These are phyloP conservation scores for Apis florea DNA, from an alignment of 1,140 invertebrate species.

Conservation along the genomic window DNA sequence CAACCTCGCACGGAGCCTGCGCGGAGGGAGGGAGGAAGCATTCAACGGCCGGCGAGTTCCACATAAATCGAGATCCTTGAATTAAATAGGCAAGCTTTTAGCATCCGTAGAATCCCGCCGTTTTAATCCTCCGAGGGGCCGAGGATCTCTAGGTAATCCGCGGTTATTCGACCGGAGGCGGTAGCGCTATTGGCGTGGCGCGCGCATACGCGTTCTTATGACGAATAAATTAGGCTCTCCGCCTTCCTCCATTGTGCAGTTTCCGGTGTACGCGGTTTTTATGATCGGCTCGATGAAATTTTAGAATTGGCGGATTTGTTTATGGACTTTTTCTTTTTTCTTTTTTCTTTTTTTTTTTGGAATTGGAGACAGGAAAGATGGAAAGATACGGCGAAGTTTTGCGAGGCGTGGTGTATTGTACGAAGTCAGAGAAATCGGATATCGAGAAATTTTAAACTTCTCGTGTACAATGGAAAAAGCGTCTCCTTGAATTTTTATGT, in stretches of 20 bases:
- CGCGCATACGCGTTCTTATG: no score
- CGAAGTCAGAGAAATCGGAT: no score
- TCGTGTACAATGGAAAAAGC: no score
- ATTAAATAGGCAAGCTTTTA: constrained; percentile 61
- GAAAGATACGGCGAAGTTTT: no score
- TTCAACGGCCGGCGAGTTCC: constrained; percentile 50
- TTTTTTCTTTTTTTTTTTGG: no score
- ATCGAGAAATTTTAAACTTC: no score
- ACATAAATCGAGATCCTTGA: constrained; percentile 57
- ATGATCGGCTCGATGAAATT: not conserved
- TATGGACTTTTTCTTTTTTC: no score
- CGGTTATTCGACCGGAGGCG: constrained; percentile 21
- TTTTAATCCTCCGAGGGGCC: constrained; percentile 34
- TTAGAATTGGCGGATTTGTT: not conserved
- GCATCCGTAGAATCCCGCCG: constrained; percentile 35
- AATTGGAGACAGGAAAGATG: no score
- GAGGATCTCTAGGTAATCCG: constrained; percentile 26
- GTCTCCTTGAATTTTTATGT: no score
- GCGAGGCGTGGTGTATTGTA: no score
- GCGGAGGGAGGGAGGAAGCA: not conserved
- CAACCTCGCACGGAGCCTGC: constrained; percentile 13
- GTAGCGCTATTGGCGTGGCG: not conserved
- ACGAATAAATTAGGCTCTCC: not conserved
- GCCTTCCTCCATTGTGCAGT: no score
- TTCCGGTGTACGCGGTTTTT: not conserved